Evolutionary conservation across 2,113 vertebrate genomes (phyloP).

Genomic region (Regulus satrapa): DNA sequence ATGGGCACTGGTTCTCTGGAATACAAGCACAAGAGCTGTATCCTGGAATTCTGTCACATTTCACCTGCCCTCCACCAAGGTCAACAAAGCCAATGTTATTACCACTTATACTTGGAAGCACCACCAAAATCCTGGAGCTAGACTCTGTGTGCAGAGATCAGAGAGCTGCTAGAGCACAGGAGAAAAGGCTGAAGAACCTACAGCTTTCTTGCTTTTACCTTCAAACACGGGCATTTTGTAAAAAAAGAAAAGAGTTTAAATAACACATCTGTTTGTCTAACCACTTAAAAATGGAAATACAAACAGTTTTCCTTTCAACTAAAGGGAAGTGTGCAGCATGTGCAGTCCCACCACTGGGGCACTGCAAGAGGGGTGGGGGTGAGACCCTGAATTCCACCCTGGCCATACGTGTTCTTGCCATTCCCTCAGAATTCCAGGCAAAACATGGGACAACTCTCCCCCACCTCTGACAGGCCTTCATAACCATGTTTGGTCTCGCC

Average conservation of each 20-base stretch:
- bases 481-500: not conserved
- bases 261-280: not conserved
- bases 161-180: not conserved
- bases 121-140: not conserved
- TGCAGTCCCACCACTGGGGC: not conserved
- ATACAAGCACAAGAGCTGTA: not conserved
- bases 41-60: not conserved
- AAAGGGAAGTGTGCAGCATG: rapidly evolving
- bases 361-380: not conserved
- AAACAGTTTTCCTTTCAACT: not conserved
- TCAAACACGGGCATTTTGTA: not conserved
- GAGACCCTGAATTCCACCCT: not conserved
- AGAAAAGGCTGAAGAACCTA: not conserved
- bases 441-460: not conserved
- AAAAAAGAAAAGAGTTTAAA: not conserved
- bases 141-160: not conserved
- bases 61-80: not conserved
- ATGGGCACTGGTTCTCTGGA: not conserved
- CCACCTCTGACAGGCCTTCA: not conserved
- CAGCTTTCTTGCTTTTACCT: not conserved
- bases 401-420: rapidly evolving
- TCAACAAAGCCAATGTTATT: not conserved
- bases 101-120: not conserved
- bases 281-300: not conserved
- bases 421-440: not conserved